Evolutionary conservation across 1,140 invertebrate genomes (phyloP).

Genomic region (Mesaphorura yosii): DNA sequence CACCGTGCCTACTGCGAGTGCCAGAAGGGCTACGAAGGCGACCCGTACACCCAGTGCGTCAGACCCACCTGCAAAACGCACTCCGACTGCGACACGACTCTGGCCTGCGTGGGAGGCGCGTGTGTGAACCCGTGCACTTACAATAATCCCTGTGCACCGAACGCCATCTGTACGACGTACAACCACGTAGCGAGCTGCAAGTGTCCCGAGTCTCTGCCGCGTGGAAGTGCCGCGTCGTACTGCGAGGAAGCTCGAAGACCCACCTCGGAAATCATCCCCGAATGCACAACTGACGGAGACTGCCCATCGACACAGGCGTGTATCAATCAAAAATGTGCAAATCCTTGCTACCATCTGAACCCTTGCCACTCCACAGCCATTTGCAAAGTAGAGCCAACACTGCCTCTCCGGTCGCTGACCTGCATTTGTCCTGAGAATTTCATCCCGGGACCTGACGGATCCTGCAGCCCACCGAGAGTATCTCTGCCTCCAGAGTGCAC

Average conservation of each 20-base stretch:
- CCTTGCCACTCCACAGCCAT: conserved; percentile 60
- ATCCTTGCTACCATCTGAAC: conserved; percentile 55
- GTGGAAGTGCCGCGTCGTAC: not conserved
- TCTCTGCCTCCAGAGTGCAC: not conserved
- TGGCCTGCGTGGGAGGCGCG: conserved; percentile 56
- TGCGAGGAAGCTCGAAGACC: conserved; percentile 5
- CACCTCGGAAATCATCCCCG: conserved; percentile 43
- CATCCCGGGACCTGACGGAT: conserved; percentile 47
- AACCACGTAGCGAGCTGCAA: conserved; percentile 63
- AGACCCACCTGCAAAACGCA: conserved; percentile 50
- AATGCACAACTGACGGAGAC: conserved; percentile 65
- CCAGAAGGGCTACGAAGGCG: conserved; percentile 56
- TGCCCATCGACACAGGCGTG: conserved; percentile 77
- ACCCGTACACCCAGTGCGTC: conserved; percentile 49
- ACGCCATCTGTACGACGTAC: conserved; percentile 60
- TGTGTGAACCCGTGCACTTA: conserved; percentile 67
- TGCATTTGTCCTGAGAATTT: conserved; percentile 66
- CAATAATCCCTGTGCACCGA: conserved; percentile 59
- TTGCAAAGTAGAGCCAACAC: conserved; percentile 62
- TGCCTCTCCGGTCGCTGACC: conserved; percentile 63
- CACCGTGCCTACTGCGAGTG: conserved; percentile 67
- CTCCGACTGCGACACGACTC: conserved; percentile 55
- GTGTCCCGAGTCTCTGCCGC: conserved; percentile 43
- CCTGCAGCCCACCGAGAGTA: conserved; percentile 37
- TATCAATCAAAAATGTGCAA: conserved; percentile 59